Evolutionary conservation across 1,140 invertebrate species (phyloP).

Genomic region (Drosophila melanica): DNA sequence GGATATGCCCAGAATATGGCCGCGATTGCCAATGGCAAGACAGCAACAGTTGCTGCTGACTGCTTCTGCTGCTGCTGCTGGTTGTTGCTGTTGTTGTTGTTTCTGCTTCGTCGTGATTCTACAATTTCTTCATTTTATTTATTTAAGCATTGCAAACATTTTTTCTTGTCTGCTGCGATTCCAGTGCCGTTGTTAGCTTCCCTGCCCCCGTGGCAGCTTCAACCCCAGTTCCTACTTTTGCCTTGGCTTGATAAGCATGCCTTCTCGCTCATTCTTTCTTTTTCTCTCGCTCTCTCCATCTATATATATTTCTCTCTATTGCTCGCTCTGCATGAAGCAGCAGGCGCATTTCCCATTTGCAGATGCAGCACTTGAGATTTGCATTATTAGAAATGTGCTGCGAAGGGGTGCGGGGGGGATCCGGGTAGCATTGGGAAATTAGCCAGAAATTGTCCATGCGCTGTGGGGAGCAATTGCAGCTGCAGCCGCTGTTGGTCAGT

Average conservation of each 20-base stretch:
- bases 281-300: conserved; percentile 2
- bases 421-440: conserved; percentile 54
- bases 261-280: conserved; percentile 12
- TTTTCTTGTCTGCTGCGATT: conserved; percentile 55
- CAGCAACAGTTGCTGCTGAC: conserved; percentile 32
- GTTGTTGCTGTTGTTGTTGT: conserved; percentile 31
- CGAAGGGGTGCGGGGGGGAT: neutral
- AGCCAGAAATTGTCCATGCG: conserved; percentile 68
- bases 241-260: conserved; percentile 32
- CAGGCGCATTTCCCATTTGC: conserved; percentile 40
- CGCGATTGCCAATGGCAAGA: conserved; percentile 26
- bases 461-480: conserved; percentile 65
- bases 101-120: conserved; percentile 71
- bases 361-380: conserved; percentile 45
- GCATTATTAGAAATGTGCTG: conserved; percentile 41
- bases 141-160: conserved; percentile 79
- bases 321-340: conserved; percentile 22
- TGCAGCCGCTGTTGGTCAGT: conserved; percentile 58
- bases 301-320: conserved; percentile 15
- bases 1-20: conserved; percentile 35
- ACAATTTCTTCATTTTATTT: conserved; percentile 82
- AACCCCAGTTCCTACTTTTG: neutral
- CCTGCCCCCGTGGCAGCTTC: neutral
- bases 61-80: conserved; percentile 13
- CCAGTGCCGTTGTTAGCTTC: conserved; percentile 24